These are phyloP conservation scores for Synergus japonicus DNA, from an alignment of 2,888 invertebrate species.

Conservation along the genomic window DNA sequence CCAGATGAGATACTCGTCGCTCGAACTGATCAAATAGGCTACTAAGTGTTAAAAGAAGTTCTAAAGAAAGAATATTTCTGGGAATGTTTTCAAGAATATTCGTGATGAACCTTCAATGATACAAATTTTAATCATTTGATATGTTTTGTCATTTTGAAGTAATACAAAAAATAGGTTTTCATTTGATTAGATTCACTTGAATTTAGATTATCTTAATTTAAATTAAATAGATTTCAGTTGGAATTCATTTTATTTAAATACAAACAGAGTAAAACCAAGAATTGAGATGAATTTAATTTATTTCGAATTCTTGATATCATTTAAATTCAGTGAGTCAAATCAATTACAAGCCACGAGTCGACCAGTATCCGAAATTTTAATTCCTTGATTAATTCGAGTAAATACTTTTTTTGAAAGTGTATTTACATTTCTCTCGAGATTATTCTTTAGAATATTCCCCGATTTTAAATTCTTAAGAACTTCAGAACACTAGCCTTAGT, in stretches of 20 bases:
- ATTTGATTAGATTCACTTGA: not conserved
- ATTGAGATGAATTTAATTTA: not conserved
- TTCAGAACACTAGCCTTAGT: not conserved
- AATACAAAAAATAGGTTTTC: too few species aligned
- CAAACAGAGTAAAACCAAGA: too few species aligned
- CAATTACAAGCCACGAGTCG: not conserved
- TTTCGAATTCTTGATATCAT: not conserved
- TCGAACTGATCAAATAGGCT: constrained; percentile 37
- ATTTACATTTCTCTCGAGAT: not conserved
- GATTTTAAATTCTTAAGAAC: not conserved
- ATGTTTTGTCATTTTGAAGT: too few species aligned
- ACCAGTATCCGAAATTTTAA: too few species aligned
- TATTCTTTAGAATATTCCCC: not conserved
- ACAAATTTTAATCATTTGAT: too few species aligned
- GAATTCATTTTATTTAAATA: too few species aligned
- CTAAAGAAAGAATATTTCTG: not conserved
- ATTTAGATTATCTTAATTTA: not conserved
- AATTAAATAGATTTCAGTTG: not conserved
- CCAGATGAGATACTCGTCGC: constrained; percentile 39
- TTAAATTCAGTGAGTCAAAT: not conserved
- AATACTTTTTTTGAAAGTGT: not conserved
- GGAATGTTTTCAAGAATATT: not conserved
- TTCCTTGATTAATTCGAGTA: not conserved
- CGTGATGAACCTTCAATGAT: not conserved
- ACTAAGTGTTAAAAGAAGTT: not conserved